Evolutionary conservation across 2,888 invertebrate genomes (phyloP), one percentile per base, ranked within the genome.

Genomic region (Amphipoea oculea): DNA sequence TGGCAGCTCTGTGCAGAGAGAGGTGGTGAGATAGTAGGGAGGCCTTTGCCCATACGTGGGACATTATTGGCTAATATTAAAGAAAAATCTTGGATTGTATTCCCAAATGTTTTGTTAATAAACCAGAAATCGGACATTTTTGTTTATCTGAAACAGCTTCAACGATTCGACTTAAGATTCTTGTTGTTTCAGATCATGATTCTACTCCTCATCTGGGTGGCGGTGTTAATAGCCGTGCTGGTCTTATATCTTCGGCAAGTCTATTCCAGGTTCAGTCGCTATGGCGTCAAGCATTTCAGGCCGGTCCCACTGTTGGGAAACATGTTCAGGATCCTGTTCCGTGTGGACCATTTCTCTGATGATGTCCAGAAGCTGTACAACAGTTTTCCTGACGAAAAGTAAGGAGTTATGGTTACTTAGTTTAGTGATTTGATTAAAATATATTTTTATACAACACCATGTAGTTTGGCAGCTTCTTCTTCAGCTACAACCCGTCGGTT

Each of bases 361-460:
- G 77, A 91, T 9, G 4, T 93, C 0, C 5, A 78, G 1, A 86
- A 82, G 0, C 60, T 88, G 2, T 95, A 95, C 67, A 80, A 88
- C 0, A 73, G 81, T 1, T 96, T 92, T 78, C 92, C 94, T 2
- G 86, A 90, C 29, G 94, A 95, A 81, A 93, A 91, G 95, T 95
- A 85, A 82, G 85, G n/a, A 20, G 20, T n/a, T 40, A 20, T 14
- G 4, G 4, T 14, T 29, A 54, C 9, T 66, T 40, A 17, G 36
- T 36, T 57, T 20, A 62, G 45, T 17, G 9, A 48, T 51, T 54
- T 76, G 0, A 51, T 29, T 29, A 23, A 23, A 6, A 14, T 17
- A 36, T 23, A 11, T 2, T 36, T 66, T 71, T 36, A 36, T 17
- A 23, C 7, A 2, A 54, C 17, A 36, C 17, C 7, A 3, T 23